Conservation (phyloP, 2,797 vertebrate genomes). For the Melanotaenia nigrans region DNA sequence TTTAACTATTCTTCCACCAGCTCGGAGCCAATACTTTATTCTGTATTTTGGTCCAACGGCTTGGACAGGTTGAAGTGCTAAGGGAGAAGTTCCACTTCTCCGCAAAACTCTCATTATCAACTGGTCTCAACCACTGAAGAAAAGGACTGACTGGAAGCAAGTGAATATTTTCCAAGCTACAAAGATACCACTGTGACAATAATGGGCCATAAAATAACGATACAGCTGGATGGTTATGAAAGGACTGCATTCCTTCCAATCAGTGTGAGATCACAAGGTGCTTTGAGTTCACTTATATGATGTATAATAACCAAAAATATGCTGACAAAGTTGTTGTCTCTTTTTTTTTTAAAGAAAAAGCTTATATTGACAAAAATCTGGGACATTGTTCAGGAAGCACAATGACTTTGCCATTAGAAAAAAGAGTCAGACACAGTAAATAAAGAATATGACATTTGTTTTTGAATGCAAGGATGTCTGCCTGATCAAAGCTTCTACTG, state of each 20-base stretch:
- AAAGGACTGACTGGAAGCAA: conserved; percentile 8
- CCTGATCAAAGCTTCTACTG: too few relatives aligned
- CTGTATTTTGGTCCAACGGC: background rate
- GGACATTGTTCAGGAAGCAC: too few relatives aligned
- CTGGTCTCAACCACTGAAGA: background rate
- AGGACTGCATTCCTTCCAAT: background rate
- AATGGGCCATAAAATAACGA: background rate
- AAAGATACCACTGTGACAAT: conserved; percentile 12
- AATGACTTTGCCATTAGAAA: too few relatives aligned
- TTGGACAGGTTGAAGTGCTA: background rate
- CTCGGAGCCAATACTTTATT: background rate
- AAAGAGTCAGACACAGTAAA: too few relatives aligned
- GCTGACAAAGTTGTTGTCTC: background rate
- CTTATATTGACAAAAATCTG: too few relatives aligned
- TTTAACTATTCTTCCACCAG: background rate
- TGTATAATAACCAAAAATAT: background rate
- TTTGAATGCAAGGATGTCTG: too few relatives aligned
- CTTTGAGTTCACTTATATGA: background rate
- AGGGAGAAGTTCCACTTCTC: conserved; percentile 4
- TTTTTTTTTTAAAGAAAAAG: background rate
- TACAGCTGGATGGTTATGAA: conserved; percentile 9
- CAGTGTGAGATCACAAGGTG: background rate
- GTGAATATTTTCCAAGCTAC: conserved; percentile 6
- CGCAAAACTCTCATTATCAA: background rate
- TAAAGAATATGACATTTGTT: too few relatives aligned